Conservation (phyloP, 1,140 invertebrate genomes). For the Nephotettix cincticeps region DNA sequence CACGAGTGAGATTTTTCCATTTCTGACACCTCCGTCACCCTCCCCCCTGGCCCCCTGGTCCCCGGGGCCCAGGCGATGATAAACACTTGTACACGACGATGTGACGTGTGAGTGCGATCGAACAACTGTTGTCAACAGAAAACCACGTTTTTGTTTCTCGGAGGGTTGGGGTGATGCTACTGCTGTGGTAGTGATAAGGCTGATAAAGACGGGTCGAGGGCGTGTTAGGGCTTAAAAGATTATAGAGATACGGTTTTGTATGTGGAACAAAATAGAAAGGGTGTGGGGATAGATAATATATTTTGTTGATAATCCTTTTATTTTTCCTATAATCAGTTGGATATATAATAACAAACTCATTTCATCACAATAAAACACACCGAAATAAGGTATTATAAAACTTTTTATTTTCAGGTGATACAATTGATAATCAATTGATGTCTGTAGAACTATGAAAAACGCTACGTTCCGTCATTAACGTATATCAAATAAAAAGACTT, state of each 20-base stretch:
- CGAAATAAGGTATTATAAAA: too few species aligned
- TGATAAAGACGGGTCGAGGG: not conserved
- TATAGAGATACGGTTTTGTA: not conserved
- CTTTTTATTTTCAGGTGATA: too few species aligned
- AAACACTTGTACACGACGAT: not conserved
- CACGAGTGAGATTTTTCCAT: constrained; percentile 15
- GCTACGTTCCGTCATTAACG: too few species aligned
- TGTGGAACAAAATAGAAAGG: too few species aligned
- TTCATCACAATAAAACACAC: too few species aligned
- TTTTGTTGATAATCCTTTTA: too few species aligned
- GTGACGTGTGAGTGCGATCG: not conserved
- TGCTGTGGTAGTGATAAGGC: not conserved
- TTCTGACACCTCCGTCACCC: constrained; percentile 10
- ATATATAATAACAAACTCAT: too few species aligned
- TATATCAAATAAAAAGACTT: too few species aligned
- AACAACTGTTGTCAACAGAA: not conserved
- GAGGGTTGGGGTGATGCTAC: not conserved
- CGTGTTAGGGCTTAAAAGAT: not conserved
- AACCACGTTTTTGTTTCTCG: not conserved
- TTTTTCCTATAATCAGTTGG: too few species aligned
- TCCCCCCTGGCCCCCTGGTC: not conserved
- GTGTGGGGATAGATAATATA: too few species aligned
- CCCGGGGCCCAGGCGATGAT: not conserved
- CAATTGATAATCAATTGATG: too few species aligned
- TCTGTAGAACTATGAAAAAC: too few species aligned